Base-by-base conservation (phyloP, 2,888 invertebrate species). In the Ophion costatus region DNA sequence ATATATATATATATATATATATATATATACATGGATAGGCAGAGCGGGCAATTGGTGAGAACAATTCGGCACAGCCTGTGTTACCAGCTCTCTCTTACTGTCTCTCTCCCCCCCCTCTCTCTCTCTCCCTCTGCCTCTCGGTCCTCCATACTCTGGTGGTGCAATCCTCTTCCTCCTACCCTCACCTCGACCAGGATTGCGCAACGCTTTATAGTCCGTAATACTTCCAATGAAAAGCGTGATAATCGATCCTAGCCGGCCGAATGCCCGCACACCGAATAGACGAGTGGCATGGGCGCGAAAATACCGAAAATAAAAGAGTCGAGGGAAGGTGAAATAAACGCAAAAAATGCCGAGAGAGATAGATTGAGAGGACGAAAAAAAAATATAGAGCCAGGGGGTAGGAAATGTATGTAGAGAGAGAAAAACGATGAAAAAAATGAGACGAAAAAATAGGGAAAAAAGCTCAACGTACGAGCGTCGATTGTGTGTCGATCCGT, bases 191-290 rank as follows among this genome's bases (percentile, higher is more conserved):
- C 56, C 63, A 61, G 86, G 83, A 86, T 86, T 86, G 84, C 80
- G 83, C 84, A 87, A 86, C 85, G 86, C 85, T 87, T 87, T 85
- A 84, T 86, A 84, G 86, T 85, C 82, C 86, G 81, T 85, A 82
- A 84, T 87, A 85, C 85, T 87, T 85, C 75, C 86, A 85, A 83
- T 82, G 82, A 82, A 87, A 85, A 87, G 82, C 87, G 81, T 84
- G 82, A 87, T 87, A 85, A 85, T 87, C 87, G 84, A 87, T 87
- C 87, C 82, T 75, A 66, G 64, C 70, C 80, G 80, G 84, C 76
- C 76, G 85, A 86, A 83, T 87, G 66, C 81, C 70, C 71, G 24
- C 78, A 66, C 79, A 76, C 73, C 77, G 80, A 64, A 82, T 82
- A 85, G 82, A 82, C 85, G 85, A 85, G 61, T 77, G 64, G 85